Percentiles rank a stretch among this genome's conserved stretches.
phyloP scores from a whole-genome alignment of 2,888 invertebrate species.

The Antheraea yamamai region DNA sequence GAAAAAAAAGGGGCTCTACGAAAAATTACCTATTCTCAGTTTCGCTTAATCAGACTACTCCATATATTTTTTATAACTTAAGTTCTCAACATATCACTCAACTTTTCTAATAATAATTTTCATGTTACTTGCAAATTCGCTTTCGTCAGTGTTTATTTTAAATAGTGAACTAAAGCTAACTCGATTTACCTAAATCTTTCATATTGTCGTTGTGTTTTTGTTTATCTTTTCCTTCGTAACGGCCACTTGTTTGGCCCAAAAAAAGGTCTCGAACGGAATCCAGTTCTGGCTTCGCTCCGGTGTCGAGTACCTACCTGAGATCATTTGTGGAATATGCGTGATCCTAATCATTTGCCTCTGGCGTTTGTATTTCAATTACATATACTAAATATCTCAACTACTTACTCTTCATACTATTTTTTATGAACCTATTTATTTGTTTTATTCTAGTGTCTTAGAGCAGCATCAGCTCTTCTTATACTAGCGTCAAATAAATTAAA shows the following conservation, averaged over 20 bases:
- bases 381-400: not conserved
- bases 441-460: not conserved
- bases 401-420: too few species aligned
- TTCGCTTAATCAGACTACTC: not conserved
- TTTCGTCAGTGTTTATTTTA: not conserved
- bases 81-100: not conserved
- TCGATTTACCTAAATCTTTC: not conserved
- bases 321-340: constrained; percentile 65
- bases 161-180: not conserved
- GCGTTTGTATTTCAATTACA: constrained; percentile 11
- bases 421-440: not conserved
- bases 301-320: constrained; percentile 69
- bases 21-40: not conserved
- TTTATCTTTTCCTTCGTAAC: constrained; percentile 70
- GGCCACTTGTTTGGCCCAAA: constrained; percentile 65
- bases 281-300: constrained; percentile 64
- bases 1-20: too few species aligned
- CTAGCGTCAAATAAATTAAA: not conserved
- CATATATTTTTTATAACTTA: not conserved
- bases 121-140: not conserved
- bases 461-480: not conserved
- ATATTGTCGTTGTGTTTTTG: constrained; percentile 46
- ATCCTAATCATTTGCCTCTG: constrained; percentile 48
- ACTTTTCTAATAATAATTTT: not conserved
- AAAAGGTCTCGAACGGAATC: constrained; percentile 71